These are phyloP conservation scores for Ficedula albicollis DNA, from an alignment of 2,797 vertebrate species.

Conservation along the genomic window DNA sequence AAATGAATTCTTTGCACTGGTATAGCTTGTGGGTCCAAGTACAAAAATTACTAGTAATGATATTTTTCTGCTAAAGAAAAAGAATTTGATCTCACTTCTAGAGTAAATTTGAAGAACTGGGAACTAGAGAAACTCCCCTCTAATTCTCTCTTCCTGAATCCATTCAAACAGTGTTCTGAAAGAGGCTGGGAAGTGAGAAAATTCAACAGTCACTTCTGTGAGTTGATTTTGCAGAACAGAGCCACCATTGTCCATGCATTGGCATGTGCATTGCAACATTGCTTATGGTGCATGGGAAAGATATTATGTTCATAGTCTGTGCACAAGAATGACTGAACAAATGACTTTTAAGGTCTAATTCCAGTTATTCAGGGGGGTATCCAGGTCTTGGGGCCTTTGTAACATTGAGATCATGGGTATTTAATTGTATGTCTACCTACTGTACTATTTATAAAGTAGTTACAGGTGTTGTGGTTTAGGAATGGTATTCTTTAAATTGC, in stretches of 20 bases:
- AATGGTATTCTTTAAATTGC: too few relatives aligned
- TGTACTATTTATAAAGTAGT: background rate
- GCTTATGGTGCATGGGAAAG: background rate
- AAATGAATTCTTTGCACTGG: background rate
- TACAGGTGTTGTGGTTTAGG: background rate
- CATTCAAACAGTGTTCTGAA: background rate
- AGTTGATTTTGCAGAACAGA: background rate
- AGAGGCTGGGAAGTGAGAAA: background rate
- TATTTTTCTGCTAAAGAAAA: background rate
- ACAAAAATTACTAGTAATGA: background rate
- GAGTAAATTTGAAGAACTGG: background rate
- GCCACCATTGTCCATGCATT: background rate
- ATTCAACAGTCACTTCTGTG: background rate
- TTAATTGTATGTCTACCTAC: background rate
- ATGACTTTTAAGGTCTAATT: background rate
- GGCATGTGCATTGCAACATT: background rate
- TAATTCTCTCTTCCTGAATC: background rate
- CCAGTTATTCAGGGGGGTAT: background rate
- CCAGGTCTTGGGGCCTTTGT: background rate
- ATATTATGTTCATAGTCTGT: background rate
- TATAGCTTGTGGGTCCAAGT: background rate
- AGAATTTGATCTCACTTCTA: background rate
- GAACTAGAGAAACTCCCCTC: background rate
- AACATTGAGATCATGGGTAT: background rate
- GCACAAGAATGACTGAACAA: background rate